A percentile compares a stretch with the other conserved stretches of the same genome.
Evolutionary conservation across 2,797 vertebrate species (phyloP).

Genomic region (Anolis apletophallus): DNA sequence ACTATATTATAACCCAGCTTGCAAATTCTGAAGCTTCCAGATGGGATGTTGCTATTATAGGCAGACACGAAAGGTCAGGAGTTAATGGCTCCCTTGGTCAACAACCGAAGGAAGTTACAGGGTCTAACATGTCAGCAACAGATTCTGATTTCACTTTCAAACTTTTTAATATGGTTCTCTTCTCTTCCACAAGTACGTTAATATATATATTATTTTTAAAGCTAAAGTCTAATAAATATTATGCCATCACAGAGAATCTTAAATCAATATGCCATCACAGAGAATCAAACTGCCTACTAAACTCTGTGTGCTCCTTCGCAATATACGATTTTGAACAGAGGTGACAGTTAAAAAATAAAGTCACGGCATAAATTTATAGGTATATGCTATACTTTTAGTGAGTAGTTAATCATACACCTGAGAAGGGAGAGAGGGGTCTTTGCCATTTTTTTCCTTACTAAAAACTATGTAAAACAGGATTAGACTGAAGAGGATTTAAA

Average conservation of each 20-base stretch:
- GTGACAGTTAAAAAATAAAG: not conserved
- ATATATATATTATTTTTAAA: not conserved
- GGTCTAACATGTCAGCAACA: not conserved
- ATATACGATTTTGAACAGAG: slow-evolving; percentile 6
- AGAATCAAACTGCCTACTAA: slow-evolving; percentile 6
- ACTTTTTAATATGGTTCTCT: not conserved
- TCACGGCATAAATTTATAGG: not conserved
- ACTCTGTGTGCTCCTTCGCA: not conserved
- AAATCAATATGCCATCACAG: not conserved
- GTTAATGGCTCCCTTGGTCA: slow-evolving; percentile 29
- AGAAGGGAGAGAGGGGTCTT: not conserved
- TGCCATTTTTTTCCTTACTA: not conserved
- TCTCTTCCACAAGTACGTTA: slow-evolving; percentile 3
- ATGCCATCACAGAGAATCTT: not conserved
- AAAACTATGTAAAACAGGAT: no score
- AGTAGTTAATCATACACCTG: no score
- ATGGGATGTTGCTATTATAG: slow-evolving; percentile 37
- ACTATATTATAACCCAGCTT: slow-evolving; percentile 38
- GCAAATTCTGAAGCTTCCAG: slow-evolving; percentile 36
- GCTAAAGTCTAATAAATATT: not conserved
- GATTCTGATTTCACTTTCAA: not conserved
- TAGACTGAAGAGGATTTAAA: no score
- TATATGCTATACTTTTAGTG: not conserved
- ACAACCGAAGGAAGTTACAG: not conserved
- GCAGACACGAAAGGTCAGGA: slow-evolving; percentile 36